phyloP scores from a whole-genome alignment of 2,113 vertebrate species.

The Entelurus aequoreus region DNA sequence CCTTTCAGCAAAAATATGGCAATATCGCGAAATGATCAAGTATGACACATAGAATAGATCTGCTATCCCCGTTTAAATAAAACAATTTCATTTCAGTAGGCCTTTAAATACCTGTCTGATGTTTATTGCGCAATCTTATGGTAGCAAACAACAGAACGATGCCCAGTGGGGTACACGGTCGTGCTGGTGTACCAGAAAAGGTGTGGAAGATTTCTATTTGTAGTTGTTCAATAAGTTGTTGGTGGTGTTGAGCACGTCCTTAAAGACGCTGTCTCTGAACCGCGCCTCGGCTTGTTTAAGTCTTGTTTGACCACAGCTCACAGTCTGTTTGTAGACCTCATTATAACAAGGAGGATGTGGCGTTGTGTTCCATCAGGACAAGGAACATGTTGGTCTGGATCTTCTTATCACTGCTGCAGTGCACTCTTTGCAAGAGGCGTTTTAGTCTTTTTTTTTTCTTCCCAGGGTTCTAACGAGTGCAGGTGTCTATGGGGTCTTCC shows the following conservation, averaged over 20 bases:
- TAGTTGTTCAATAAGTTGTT: conserved; percentile 14
- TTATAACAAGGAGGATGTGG: not conserved
- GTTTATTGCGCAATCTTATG: too few species aligned
- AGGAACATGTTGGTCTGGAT: not conserved
- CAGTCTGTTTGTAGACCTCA: conserved; percentile 36
- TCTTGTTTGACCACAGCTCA: conserved; percentile 56
- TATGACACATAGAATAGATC: too few species aligned
- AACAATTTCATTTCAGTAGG: too few species aligned
- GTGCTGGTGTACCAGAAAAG: too few species aligned
- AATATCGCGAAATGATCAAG: too few species aligned
- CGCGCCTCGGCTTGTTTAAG: conserved; percentile 63
- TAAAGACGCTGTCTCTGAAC: conserved; percentile 27
- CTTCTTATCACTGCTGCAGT: conserved; percentile 9
- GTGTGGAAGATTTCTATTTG: conserved; percentile 10
- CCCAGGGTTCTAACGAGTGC: not conserved
- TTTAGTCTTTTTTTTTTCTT: conserved; percentile 2
- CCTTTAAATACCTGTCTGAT: too few species aligned
- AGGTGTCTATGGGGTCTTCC: not conserved
- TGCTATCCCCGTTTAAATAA: too few species aligned
- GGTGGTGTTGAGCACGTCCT: not conserved
- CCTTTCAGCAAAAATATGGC: too few species aligned
- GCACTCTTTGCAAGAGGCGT: conserved; percentile 8
- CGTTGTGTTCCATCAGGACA: not conserved
- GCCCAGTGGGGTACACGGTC: too few species aligned
- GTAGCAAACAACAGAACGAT: too few species aligned